Evolutionary conservation across 2,888 invertebrate genomes (phyloP), one percentile per base, ranked within the genome.

Genomic region (Rhagonycha fulva): DNA sequence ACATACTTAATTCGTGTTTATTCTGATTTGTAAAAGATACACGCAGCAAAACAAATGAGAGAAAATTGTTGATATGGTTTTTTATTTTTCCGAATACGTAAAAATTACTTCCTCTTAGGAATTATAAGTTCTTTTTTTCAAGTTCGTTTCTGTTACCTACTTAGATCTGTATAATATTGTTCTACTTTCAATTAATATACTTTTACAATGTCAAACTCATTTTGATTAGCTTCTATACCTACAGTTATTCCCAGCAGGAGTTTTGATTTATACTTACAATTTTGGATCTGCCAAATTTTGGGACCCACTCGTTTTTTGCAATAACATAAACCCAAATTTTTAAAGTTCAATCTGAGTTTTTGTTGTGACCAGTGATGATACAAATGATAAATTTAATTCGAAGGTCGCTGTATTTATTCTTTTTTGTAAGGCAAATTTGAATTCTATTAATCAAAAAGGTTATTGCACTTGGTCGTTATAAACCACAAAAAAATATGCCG

Each of bases 11-110:
- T 68, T 66, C 9, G 19, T 68, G 14, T 68, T 68, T 26, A 14
- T 68, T 71, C 7, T 24, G 12, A 69, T 69, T 69, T 68, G 26
- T 14, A 74, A 74, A 69, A 14, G 63, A 32, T 74, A 26, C 68
- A 69, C 69, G 68, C 28, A 60, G 26, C n/a, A 24, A 14, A 61
- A 68, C n/a, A 66, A 68, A 68, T 61, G 28, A 72, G 72, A 72
- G 72, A 72, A 72, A 72, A 68, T 72, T 66, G 66, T 67, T 32
- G 63, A 66, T 66, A 66, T 19, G 12, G 23, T 66, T 66, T 66
- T 23, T 66, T 66, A 26, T 66, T n/a, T n/a, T 66, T 66, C 63
- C 63, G 63, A 66, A 66, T 66, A 66, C 12, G 63, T 66, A 66
- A 66, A 66, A 66, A 66, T 66, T 24, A 66, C 63, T 66, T 66